A percentile compares a stretch with the other conserved stretches of the same genome.
Conservation (phyloP, 1,140 invertebrate genomes). For the Vanessa tameamea region DNA sequence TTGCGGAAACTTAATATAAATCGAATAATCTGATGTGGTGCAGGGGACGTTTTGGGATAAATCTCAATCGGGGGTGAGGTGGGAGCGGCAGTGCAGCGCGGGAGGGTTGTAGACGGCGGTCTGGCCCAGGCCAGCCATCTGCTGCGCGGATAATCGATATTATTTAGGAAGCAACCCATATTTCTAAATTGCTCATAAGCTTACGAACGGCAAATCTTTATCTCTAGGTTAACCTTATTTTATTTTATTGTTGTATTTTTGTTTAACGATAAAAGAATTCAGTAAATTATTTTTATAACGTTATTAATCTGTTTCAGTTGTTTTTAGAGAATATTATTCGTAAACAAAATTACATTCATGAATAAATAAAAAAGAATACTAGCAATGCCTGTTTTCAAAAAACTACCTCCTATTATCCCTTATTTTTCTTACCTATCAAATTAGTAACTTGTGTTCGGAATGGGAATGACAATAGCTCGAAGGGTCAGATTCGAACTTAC, state of each 20-base stretch:
- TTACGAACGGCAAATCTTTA: neutral
- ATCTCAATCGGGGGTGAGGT: constrained; percentile 74
- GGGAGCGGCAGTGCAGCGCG: constrained; percentile 57
- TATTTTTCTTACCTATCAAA: too few species aligned
- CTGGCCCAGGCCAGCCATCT: constrained; percentile 69
- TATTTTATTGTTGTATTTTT: neutral
- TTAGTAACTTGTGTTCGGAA: too few species aligned
- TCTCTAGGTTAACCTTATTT: neutral
- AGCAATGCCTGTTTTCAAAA: too few species aligned
- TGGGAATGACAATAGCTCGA: too few species aligned
- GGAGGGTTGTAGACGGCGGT: constrained; percentile 66
- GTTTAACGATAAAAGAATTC: neutral
- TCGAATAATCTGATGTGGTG: constrained; percentile 74
- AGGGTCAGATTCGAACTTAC: too few species aligned
- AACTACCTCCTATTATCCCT: too few species aligned
- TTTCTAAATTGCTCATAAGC: constrained; percentile 20
- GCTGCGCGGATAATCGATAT: constrained; percentile 76
- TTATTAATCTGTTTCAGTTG: too few species aligned
- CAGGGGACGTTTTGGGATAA: constrained; percentile 73
- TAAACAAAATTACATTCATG: too few species aligned
- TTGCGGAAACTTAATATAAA: constrained; percentile 80
- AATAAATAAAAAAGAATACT: too few species aligned
- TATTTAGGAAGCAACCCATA: constrained; percentile 60
- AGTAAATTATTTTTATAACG: too few species aligned
- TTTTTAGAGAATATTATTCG: too few species aligned